These are phyloP conservation scores for Leptopilina boulardi DNA, from an alignment of 1,140 invertebrate genomes.

Conservation along the genomic window DNA sequence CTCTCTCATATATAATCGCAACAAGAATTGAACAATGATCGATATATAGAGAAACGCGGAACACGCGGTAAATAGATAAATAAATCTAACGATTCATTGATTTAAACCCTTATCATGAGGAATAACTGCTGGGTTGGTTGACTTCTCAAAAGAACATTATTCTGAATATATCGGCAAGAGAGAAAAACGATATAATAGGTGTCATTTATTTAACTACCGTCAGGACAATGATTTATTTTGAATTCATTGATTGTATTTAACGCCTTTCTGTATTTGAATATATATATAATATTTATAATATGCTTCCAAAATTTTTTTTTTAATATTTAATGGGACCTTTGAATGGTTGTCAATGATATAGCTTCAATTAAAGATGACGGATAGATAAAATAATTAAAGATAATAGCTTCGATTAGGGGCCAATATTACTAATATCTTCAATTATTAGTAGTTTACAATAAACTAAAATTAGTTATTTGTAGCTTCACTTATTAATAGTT, in stretches of 20 bases:
- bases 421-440: too few species aligned
- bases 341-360: too few species aligned
- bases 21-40: slow-evolving; percentile 50
- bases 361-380: too few species aligned
- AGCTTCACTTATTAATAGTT: too few species aligned
- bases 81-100: slow-evolving; percentile 14
- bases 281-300: too few species aligned
- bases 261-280: background rate
- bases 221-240: background rate
- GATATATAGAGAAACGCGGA: slow-evolving; percentile 61
- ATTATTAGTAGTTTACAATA: too few species aligned
- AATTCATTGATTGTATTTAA: background rate
- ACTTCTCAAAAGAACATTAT: slow-evolving; percentile 1
- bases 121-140: background rate
- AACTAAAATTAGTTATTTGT: too few species aligned
- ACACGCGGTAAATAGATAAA: slow-evolving; percentile 55
- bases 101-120: background rate
- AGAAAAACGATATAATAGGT: slow-evolving; percentile 5
- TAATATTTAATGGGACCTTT: too few species aligned
- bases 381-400: too few species aligned
- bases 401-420: too few species aligned
- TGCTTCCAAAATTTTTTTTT: too few species aligned
- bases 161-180: background rate
- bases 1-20: background rate
- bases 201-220: slow-evolving; percentile 17